Conservation (phyloP, 2,113 vertebrate species). For the Lates calcarifer region DNA sequence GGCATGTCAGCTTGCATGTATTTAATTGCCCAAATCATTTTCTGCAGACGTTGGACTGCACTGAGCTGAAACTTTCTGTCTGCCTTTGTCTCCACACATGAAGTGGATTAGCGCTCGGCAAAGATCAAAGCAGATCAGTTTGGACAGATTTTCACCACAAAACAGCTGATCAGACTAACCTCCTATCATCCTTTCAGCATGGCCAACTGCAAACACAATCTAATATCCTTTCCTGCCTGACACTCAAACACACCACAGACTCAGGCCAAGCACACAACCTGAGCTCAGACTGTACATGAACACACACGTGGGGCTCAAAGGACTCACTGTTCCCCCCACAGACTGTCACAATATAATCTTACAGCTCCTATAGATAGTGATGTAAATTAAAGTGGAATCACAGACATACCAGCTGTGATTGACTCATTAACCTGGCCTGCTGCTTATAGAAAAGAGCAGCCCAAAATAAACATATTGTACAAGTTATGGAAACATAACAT, state of each 20-base stretch:
- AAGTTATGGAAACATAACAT: background rate
- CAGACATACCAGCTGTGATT: constrained; percentile 31
- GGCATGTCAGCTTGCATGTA: background rate
- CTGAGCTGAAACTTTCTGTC: background rate
- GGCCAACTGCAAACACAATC: constrained; percentile 31
- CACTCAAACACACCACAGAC: background rate
- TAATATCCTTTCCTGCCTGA: constrained; percentile 26
- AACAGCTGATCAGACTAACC: constrained; percentile 52
- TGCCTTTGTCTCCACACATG: constrained; percentile 8
- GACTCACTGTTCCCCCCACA: background rate
- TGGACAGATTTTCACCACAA: constrained; percentile 34
- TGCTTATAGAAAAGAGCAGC: background rate
- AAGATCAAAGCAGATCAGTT: constrained; percentile 29
- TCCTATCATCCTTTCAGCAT: constrained; percentile 44
- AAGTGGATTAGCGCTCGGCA: constrained; percentile 49
- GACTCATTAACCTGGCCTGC: constrained; percentile 1
- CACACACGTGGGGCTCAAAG: constrained; percentile 7
- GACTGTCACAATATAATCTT: background rate
- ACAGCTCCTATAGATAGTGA: constrained; percentile 12
- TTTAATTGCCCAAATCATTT: constrained; percentile 52
- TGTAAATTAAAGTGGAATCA: background rate
- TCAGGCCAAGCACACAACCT: background rate
- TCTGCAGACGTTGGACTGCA: background rate
- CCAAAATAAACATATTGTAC: background rate
- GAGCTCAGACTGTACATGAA: background rate